Evolutionary conservation across 2,113 vertebrate species (phyloP), one percentile per base, ranked within the genome.

Genomic region (Acinonyx jubatus): DNA sequence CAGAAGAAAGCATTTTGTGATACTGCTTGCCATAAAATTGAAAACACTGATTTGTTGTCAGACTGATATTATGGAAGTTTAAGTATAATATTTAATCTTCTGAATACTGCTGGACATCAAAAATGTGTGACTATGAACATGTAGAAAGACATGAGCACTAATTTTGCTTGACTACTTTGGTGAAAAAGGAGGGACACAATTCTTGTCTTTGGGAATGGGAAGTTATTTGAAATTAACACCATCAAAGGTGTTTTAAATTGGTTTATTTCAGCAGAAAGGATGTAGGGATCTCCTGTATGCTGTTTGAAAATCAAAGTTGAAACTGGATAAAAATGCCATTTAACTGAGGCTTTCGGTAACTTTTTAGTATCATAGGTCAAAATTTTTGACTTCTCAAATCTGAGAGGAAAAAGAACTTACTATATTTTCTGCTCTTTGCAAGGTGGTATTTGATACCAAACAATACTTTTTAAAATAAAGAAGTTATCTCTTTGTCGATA

Each of bases 241-340:
- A 55, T 48, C 5, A 50, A 79, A 83, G 0, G 1, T 90, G 15
- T 85, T 94, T 91, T 65, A 12, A 38, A 12, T 82, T 65, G 41
- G 50, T 78, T 87, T 79, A 80, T 79, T 89, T 94, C 50, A 45
- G 23, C 16, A 55, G 33, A 81, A 84, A 50, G 1, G 0, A 18
- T 7, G 0, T 61, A 83, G 19, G 14, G 33, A 68, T 76, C 33
- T 82, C 14, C 11, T 80, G 19, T 73, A 23, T 85, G 8, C 10
- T 29, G 71, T 65, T 41, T 93, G 89, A 96, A 93, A 94, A 96
- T 85, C 36, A 65, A 88, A 69, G 63, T 66, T 69, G 21, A 36
- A 82, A 65, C 48, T 89, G 29, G 3, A 29, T 74, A 89, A 61
- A 74, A 66, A 71, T 36, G 3, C 6, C 55, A 48, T 45, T 96